phyloP scores from a whole-genome alignment of 2,888 invertebrate genomes.

The Phanerotoma sp. region DNA sequence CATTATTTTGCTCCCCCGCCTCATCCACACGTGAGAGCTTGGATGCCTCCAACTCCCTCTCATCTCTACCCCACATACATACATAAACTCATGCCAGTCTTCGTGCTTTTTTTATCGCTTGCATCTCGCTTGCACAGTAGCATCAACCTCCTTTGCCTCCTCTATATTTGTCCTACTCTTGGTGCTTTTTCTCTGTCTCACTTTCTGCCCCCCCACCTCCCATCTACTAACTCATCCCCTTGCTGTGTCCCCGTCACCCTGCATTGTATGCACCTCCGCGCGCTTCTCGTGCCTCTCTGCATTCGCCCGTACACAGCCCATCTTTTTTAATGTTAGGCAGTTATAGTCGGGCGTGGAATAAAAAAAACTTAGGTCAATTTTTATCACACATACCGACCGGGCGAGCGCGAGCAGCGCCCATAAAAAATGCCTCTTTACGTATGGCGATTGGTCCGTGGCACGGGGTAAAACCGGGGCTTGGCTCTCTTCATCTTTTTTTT shows the following conservation, averaged over 20 bases:
- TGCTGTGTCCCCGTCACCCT: no score
- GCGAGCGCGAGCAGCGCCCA: slow-evolving; percentile 47
- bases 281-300: slow-evolving; percentile 20
- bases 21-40: slow-evolving; percentile 45
- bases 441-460: slow-evolving; percentile 57
- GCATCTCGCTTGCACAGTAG: slow-evolving; percentile 16
- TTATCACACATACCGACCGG: slow-evolving; percentile 54
- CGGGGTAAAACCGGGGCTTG: slow-evolving; percentile 54
- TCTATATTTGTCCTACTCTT: slow-evolving; percentile 33
- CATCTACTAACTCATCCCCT: slow-evolving; percentile 10
- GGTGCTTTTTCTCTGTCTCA: slow-evolving; percentile 32
- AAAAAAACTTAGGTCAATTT: slow-evolving; percentile 57
- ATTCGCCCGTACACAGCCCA: slow-evolving; percentile 51
- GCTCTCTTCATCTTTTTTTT: slow-evolving; percentile 40
- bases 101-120: slow-evolving; percentile 10
- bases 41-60: slow-evolving; percentile 48
- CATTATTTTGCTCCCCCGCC: slow-evolving; percentile 53
- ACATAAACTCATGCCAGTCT: slow-evolving; percentile 8
- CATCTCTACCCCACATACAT: slow-evolving; percentile 19
- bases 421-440: slow-evolving; percentile 59
- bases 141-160: slow-evolving; percentile 29
- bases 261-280: slow-evolving; percentile 24
- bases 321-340: slow-evolving; percentile 58
- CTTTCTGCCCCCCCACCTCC: slow-evolving; percentile 11
- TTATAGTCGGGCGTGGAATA: slow-evolving; percentile 49